Evolutionary conservation across 2,797 vertebrate genomes (phyloP), one percentile per base, ranked within the genome.

Genomic region (Cryptoprocta ferox): DNA sequence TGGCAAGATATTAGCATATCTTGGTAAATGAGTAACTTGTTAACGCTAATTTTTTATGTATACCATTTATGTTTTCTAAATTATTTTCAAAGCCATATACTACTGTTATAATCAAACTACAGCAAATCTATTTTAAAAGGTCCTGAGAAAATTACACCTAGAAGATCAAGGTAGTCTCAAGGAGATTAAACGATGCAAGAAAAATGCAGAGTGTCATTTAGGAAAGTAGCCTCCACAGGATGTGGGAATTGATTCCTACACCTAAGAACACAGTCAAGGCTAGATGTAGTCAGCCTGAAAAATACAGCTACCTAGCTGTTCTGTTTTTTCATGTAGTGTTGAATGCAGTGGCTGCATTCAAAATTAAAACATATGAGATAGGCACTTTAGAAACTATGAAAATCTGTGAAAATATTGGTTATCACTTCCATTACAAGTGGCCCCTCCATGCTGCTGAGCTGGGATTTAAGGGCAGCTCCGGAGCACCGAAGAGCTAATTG

Each of bases 11-110:
- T 80, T 53, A 70, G 28, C 32, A 28, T 65, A 35, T 45, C 26
- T 82, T 87, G 26, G 37, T 37, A 83, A 83, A 28, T 78, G 18
- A 32, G 37, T 85, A 59, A 65, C 16, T 45, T 87, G 5, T 71
- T 90, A 81, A 73, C 65, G 32, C 30, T 87, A 65, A 61, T 76
- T 90, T 96, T 61, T 96, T 73, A n/a, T 92, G 30, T 87, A 75
- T 84, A 14, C 14, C 76, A 32, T 35, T 35, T 91, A 14, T 80
- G 24, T 78, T 96, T 78, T 80, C 50, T 95, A 93, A 91, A 88
- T 42, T 91, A 85, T 86, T 89, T 94, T 81, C 37, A 89, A 56
- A 93, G 56, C 14, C 7, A 42, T 53, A 48, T 37, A 15, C 16
- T 61, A 42, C 65, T 66, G 11, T 39, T 76, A 59, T 70, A 75